phyloP scores from a whole-genome alignment of 2,113 vertebrate genomes.

The Prinia subflava region DNA sequence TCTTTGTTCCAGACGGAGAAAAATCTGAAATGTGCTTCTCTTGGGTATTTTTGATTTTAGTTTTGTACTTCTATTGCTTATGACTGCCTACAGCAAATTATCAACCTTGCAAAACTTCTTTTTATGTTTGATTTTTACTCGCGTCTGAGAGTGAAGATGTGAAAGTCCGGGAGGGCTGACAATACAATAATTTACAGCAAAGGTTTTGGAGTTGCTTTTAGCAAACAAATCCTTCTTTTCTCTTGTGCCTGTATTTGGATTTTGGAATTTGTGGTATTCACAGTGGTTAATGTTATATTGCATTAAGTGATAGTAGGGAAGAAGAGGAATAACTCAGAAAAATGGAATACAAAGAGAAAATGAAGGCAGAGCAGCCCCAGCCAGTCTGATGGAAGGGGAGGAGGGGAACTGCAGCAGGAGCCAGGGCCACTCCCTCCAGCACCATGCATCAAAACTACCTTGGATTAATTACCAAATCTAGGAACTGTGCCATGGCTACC shows the following conservation, averaged over 20 bases:
- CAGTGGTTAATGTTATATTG: neutral
- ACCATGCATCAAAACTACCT: neutral
- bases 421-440: neutral
- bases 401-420: neutral
- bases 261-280: neutral
- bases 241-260: neutral
- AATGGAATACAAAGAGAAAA: neutral
- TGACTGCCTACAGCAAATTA: slow-evolving; percentile 62
- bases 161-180: neutral
- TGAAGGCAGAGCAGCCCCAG: neutral
- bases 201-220: neutral
- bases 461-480: neutral
- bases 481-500: slow-evolving; percentile 26
- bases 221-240: neutral
- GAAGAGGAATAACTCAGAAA: neutral
- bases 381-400: neutral
- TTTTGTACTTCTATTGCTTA: slow-evolving; percentile 32
- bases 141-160: neutral
- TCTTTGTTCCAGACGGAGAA: slow-evolving; percentile 17
- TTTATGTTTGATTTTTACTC: slow-evolving; percentile 8
- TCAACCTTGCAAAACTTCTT: slow-evolving; percentile 11
- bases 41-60: slow-evolving; percentile 34
- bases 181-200: neutral
- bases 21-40: slow-evolving; percentile 37
- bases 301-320: neutral